phyloP scores from a whole-genome alignment of 1,140 invertebrate genomes.

The Brachionus rotundiformis region DNA sequence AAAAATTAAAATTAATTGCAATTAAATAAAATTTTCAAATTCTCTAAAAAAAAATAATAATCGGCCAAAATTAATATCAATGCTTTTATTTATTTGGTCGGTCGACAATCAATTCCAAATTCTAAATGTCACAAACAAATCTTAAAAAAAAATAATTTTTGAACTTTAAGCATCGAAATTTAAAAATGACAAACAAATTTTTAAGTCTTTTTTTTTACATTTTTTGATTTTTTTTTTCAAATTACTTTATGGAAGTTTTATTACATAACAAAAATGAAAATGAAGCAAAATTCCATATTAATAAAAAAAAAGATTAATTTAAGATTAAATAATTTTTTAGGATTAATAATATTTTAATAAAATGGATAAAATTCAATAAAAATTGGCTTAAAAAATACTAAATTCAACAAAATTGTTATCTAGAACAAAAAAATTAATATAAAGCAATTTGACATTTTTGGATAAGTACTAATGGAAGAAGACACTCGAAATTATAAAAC shows the following conservation, averaged over 20 bases:
- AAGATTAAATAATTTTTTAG: constrained; percentile 30
- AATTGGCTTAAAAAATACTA: constrained; percentile 31
- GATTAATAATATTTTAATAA: constrained; percentile 1
- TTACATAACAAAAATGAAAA: constrained; percentile 25
- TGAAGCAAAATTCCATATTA: not conserved
- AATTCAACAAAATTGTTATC: constrained; percentile 33
- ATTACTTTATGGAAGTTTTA: not conserved
- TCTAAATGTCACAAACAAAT: not conserved
- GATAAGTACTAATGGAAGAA: not conserved
- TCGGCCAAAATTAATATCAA: not conserved
- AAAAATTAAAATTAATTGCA: not conserved
- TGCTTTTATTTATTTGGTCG: not conserved
- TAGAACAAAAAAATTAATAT: constrained; percentile 22
- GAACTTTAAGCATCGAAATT: constrained; percentile 13
- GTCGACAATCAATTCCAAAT: not conserved
- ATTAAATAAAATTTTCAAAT: not conserved
- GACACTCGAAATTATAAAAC: constrained; percentile 39
- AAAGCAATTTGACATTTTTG: not conserved
- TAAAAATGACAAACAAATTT: constrained; percentile 7
- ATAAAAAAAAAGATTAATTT: constrained; percentile 17
- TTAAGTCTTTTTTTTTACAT: constrained; percentile 13
- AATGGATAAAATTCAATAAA: constrained; percentile 39
- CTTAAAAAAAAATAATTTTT: not conserved
- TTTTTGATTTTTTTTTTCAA: not conserved
- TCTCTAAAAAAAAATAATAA: not conserved